Evolutionary conservation across 2,888 invertebrate genomes (phyloP).

Genomic region (Sinopyrophorus schimmeli): DNA sequence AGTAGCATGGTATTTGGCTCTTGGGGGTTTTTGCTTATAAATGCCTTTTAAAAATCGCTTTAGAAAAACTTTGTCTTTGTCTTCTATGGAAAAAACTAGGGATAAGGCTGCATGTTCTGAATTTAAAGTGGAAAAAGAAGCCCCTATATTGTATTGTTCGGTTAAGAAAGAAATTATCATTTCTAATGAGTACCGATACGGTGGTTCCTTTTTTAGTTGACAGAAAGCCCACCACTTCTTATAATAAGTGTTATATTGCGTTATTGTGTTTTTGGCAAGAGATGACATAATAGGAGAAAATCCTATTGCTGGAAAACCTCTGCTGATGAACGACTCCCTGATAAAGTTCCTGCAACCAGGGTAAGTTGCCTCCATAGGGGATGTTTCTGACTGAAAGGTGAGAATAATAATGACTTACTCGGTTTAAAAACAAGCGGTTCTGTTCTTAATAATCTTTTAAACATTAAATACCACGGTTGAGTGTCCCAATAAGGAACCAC

Average conservation of each 20-base stretch:
- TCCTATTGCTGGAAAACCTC: constrained; percentile 1
- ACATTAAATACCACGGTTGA: constrained; percentile 44
- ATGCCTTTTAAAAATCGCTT: constrained; percentile 9
- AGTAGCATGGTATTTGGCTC: neutral
- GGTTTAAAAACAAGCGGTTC: neutral
- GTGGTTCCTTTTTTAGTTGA: neutral
- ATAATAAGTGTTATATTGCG: constrained; percentile 2
- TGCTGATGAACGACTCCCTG: constrained; percentile 1
- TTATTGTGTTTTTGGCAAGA: neutral
- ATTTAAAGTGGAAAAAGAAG: constrained; percentile 1
- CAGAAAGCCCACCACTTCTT: constrained; percentile 14
- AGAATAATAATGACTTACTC: constrained; percentile 12
- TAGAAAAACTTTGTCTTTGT: neutral
- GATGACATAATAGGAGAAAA: neutral
- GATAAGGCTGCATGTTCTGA: neutral
- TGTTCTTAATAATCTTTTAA: constrained; percentile 11
- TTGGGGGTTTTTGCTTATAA: constrained; percentile 6
- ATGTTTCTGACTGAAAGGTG: constrained; percentile 14
- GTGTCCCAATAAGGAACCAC: constrained; percentile 41
- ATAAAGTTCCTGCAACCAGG: constrained; percentile 31
- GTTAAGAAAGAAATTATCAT: too few relatives aligned
- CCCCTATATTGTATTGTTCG: neutral
- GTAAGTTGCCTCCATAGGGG: constrained; percentile 25
- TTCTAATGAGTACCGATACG: neutral
- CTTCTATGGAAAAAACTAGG: neutral